Evolutionary conservation across 2,113 vertebrate genomes (phyloP).

Genomic region (Solea senegalensis): DNA sequence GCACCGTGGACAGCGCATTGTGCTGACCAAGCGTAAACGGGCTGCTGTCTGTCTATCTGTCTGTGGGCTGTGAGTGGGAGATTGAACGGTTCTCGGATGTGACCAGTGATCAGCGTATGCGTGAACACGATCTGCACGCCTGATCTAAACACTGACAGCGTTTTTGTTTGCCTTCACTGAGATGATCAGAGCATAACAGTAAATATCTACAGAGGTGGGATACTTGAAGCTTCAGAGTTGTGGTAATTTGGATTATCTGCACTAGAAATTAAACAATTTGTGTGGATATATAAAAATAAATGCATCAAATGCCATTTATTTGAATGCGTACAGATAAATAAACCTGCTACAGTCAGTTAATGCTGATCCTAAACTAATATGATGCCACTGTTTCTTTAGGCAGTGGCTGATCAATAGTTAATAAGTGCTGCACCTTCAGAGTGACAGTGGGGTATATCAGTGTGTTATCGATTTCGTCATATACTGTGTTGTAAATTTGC

Average conservation of each 20-base stretch:
- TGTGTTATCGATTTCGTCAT: conserved; percentile 23
- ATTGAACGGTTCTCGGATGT: conserved; percentile 11
- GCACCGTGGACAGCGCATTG: conserved; percentile 49
- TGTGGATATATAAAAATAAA: too few species aligned
- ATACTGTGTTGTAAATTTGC: conserved; percentile 47
- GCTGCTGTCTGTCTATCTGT: background rate
- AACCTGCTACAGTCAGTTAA: background rate
- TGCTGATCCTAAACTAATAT: conserved; percentile 2
- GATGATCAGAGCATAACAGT: conserved; percentile 6
- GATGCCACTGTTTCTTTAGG: conserved; percentile 3
- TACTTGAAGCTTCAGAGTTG: too few species aligned
- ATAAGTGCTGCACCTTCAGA: conserved; percentile 27
- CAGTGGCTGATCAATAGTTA: conserved; percentile 46
- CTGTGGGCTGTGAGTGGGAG: background rate
- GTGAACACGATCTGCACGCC: conserved; percentile 19
- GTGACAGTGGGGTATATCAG: conserved; percentile 18
- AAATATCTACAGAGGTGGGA: background rate
- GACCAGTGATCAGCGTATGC: conserved; percentile 5
- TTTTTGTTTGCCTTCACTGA: background rate
- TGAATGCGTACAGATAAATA: too few species aligned
- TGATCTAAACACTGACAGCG: background rate
- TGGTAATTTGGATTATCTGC: too few species aligned
- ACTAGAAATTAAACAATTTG: too few species aligned
- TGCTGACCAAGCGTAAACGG: conserved; percentile 48
- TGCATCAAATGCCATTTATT: too few species aligned